A percentile compares a stretch with the other conserved stretches of the same genome.
Conservation (phyloP, 2,888 invertebrate genomes). For the Cephus sareptanus region DNA sequence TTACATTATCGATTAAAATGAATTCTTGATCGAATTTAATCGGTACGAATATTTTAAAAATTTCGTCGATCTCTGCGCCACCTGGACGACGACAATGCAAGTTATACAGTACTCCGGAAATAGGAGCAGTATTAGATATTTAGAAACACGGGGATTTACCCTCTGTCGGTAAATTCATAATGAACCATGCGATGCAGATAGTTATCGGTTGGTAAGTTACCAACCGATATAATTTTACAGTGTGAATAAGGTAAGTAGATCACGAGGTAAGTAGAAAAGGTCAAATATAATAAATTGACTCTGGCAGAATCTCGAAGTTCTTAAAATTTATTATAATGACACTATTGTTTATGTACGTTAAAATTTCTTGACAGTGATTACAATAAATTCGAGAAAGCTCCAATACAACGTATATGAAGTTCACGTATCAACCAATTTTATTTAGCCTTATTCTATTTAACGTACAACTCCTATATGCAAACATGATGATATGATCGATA, state of each 20-base stretch:
- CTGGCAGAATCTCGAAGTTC: background rate
- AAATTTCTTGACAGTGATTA: too few relatives aligned
- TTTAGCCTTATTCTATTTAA: slow-evolving; percentile 53
- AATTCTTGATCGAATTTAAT: background rate
- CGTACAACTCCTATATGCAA: slow-evolving; percentile 55
- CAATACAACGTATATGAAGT: background rate
- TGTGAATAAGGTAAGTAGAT: background rate
- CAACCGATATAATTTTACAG: background rate
- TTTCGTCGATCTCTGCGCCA: background rate
- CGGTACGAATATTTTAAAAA: background rate
- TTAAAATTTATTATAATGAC: background rate
- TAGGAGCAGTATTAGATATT: background rate
- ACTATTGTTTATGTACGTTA: too few relatives aligned
- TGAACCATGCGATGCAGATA: too few relatives aligned
- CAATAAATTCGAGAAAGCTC: too few relatives aligned
- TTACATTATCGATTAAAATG: background rate
- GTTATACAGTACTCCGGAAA: background rate
- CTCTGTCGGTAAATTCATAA: background rate
- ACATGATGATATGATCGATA: slow-evolving; percentile 14
- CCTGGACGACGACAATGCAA: background rate
- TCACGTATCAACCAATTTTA: slow-evolving; percentile 52
- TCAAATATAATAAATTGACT: background rate
- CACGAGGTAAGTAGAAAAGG: background rate
- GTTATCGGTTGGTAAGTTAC: too few relatives aligned
- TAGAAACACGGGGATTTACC: background rate